Evolutionary conservation across 2,113 vertebrate genomes (phyloP).

Genomic region (Pycnonotus jocosus): DNA sequence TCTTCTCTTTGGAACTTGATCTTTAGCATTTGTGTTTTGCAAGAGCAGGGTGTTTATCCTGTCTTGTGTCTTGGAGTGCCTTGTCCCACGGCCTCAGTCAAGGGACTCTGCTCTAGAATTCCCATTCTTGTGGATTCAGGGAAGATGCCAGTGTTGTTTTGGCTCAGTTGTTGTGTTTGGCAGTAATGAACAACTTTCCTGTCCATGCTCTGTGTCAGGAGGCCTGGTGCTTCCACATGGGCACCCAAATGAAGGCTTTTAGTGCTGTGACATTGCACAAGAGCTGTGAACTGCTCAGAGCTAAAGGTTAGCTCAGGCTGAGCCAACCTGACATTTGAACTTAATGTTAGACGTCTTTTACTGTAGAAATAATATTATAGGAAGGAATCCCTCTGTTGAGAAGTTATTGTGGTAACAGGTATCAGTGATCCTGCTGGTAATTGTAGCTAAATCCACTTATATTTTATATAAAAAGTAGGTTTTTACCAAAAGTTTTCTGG

Average conservation of each 20-base stretch:
- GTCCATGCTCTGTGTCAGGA: not conserved
- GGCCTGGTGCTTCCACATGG: not conserved
- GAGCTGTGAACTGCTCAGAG: not conserved
- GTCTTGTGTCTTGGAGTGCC: not conserved
- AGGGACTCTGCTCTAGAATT: not conserved
- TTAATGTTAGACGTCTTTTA: not conserved
- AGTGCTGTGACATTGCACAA: conserved; percentile 5
- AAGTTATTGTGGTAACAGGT: not conserved
- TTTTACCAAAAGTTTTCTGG: not conserved
- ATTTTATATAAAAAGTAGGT: not conserved
- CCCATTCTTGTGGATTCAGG: rapidly evolving
- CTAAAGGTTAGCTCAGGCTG: not conserved
- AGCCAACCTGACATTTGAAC: conserved; percentile 3
- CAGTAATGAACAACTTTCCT: not conserved
- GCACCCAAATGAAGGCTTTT: not conserved
- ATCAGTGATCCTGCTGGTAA: not conserved
- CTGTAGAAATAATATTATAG: not conserved
- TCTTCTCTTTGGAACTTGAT: not conserved
- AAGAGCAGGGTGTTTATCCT: not conserved
- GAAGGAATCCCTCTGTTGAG: not conserved
- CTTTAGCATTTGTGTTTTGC: not conserved
- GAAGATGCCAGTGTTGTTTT: not conserved
- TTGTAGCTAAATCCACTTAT: rapidly evolving
- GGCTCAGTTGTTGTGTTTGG: not conserved
- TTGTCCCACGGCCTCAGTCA: not conserved